Base-by-base conservation (phyloP, 2,888 invertebrate species). In the Xanthia togata region DNA sequence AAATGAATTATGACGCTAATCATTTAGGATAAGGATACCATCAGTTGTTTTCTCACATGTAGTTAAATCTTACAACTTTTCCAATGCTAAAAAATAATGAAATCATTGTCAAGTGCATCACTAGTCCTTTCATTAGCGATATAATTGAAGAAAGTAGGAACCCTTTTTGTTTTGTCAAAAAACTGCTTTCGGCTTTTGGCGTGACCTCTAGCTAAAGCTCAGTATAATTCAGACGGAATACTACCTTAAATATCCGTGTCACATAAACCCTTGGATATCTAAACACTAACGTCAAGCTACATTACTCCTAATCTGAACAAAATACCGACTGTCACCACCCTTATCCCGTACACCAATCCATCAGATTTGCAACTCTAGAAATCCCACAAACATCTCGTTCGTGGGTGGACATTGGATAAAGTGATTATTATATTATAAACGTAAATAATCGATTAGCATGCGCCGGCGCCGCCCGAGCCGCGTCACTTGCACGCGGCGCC, bases 371-470 rank as follows among this genome's bases (percentile, higher is more conserved):
- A 82, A 73, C 85, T 78, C 23, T 60, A 44, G 74, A 70, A 83
- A 83, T 83, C 85, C 78, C 57, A 82, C 78, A 85, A 83, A 85
- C 83, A 82, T 85, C 86, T 78, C 83, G 83, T 14, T 72, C 76
- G 87, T 87, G 87, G 87, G 87, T 79, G 85, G 77, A 86, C 81
- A 77, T 78, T 72, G 76, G 78, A 82, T 88, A 87, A 87, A 77
- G 76, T 71, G 86, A 86, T 87, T 85, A 88, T 88, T 82, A 85
- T 87, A 85, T 87, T 85, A 88, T 84, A 81, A 77, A 85, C 83
- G 87, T 82, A 84, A 89, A 83, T 88, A 87, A 79, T 84, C 78
- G 83, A 87, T 88, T 87, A 86, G 73, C 83, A 87, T 84, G 85
- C 88, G 76, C 75, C 68, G 80, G 82, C 81, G 76, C 73, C 85